These are phyloP conservation scores for Caretta caretta DNA, from an alignment of 2,113 vertebrate genomes.

Conservation along the genomic window DNA sequence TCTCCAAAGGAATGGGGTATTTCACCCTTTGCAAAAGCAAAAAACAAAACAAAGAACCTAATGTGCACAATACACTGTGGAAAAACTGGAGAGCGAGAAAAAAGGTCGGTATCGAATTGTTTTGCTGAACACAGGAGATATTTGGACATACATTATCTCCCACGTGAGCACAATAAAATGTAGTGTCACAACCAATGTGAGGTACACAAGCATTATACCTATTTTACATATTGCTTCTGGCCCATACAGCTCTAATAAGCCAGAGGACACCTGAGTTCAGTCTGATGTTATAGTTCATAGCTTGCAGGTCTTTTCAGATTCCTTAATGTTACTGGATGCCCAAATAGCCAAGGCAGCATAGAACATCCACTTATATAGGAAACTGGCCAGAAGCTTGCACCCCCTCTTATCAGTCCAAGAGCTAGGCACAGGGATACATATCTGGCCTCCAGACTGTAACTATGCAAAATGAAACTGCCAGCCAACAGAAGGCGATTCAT, in stretches of 20 bases:
- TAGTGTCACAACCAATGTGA: not conserved
- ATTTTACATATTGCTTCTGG: not conserved
- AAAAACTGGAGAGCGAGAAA: not conserved
- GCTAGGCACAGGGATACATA: not conserved
- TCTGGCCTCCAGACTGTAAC: not conserved
- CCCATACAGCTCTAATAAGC: not conserved
- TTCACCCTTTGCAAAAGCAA: not conserved
- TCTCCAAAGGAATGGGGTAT: constrained; percentile 3
- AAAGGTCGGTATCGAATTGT: not conserved
- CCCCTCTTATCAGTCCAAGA: not conserved
- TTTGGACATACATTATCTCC: not conserved
- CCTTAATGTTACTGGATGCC: not conserved
- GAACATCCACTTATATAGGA: not conserved
- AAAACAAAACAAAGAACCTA: not conserved
- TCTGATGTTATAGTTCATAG: not conserved
- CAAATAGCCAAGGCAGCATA: not conserved
- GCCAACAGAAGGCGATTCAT: not conserved
- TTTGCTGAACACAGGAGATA: not conserved
- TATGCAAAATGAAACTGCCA: not conserved
- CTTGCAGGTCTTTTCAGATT: not conserved
- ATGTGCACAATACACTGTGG: not conserved
- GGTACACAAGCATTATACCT: not conserved
- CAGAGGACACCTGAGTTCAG: not conserved
- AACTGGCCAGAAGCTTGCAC: not conserved
- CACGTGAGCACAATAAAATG: not conserved